Base-by-base conservation (phyloP, 2,113 vertebrate species). In the Rissa tridactyla region DNA sequence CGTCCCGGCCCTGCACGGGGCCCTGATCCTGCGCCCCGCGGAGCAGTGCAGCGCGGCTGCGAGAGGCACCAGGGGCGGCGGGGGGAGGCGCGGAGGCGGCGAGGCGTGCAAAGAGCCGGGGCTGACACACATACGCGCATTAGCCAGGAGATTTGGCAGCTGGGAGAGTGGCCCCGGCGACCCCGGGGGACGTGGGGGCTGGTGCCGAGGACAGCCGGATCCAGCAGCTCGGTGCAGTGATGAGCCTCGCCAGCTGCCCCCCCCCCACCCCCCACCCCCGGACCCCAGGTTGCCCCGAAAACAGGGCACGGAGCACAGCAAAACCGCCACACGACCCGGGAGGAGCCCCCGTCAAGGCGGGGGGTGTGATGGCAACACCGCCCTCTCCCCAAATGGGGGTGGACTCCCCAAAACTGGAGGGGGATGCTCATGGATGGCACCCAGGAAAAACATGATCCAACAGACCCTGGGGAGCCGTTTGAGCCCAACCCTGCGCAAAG, bases 1-100 rank as follows among this genome's bases (percentile, higher is more conserved):
- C 3, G 1, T 36, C 47, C 46, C 0, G 0, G 29, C 22, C 51
- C 51, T 0, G 1, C 0, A 0, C 2, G 18, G 34, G 78, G 38
- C 18, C 11, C 52, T 4, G 60, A 16, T 23, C 49, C 0, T 0
- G 64, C 1, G 3, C 29, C 21, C 11, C 8, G 2, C 4, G 10
- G 51, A 65, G 58, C 8, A 1, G 75, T 14, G 2, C 55, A 30
- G 19, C 1, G 3, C 0, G 3, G 68, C 86, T 34, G 54, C 1
- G 3, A 76, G 54, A 3, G 0, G 52, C 46, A 2, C 7, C 0
- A 42, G 44, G 29, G 27, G 34, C 10, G 19, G 14, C 2, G 8
- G 30, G 15, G 21, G 34, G 23, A 20, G 68, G 32, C 75, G 3
- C 2, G 11, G 20, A 64, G 32, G 4, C 22, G 0, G 34, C 13